phyloP scores from a whole-genome alignment of 1,140 invertebrate genomes.

The Acarapis woodi region DNA sequence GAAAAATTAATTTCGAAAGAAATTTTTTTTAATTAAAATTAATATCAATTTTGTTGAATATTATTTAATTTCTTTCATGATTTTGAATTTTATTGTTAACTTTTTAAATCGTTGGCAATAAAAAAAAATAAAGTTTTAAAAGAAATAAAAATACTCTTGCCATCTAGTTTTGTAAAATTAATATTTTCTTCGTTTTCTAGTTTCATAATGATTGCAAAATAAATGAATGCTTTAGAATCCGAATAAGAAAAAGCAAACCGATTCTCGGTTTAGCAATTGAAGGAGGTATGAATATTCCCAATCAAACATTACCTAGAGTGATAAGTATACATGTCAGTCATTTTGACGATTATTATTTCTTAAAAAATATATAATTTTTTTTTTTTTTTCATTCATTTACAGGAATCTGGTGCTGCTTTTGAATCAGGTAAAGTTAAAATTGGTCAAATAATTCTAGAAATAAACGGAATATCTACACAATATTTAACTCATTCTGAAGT shows the following conservation, averaged over 20 bases:
- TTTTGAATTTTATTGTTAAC: too few relatives aligned
- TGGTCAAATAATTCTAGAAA: conserved; percentile 69
- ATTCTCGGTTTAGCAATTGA: conserved; percentile 85
- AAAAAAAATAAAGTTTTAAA: too few relatives aligned
- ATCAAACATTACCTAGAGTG: conserved; percentile 68
- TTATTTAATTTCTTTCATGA: too few relatives aligned
- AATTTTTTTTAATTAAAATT: too few relatives aligned
- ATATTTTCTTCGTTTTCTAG: too few relatives aligned
- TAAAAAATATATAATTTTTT: neutral
- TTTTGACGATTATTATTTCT: conserved; percentile 1
- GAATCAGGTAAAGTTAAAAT: conserved; percentile 67
- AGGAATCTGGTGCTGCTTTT: conserved; percentile 76
- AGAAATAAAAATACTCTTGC: too few relatives aligned
- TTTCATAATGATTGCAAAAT: too few relatives aligned
- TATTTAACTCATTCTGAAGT: conserved; percentile 41
- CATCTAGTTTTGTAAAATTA: too few relatives aligned
- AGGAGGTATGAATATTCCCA: conserved; percentile 62
- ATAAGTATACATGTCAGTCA: conserved; percentile 73
- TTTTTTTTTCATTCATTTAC: conserved; percentile 13
- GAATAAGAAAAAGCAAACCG: conserved; percentile 47
- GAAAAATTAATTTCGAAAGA: too few relatives aligned
- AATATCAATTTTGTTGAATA: too few relatives aligned
- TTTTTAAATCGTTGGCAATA: too few relatives aligned
- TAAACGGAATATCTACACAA: conserved; percentile 60
- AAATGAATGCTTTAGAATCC: conserved; percentile 51